These are phyloP conservation scores for Acromyrmex heyeri DNA, from an alignment of 1,140 invertebrate genomes.

Conservation along the genomic window DNA sequence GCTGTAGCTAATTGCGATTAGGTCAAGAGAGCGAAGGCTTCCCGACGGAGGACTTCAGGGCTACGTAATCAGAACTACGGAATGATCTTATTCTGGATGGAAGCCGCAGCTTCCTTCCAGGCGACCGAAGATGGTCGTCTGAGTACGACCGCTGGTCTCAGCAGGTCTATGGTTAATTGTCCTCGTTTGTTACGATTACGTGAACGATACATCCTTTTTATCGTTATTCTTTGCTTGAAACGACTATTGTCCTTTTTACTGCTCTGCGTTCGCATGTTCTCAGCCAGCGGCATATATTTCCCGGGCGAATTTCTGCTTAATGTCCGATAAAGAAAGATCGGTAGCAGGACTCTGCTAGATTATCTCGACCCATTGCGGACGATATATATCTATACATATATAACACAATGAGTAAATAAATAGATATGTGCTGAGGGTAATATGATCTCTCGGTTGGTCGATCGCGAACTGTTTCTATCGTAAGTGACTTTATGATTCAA, in stretches of 20 bases:
- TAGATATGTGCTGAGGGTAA: not conserved
- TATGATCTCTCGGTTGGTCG: conserved; percentile 14
- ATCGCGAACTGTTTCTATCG: conserved; percentile 28
- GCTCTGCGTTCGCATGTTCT: not conserved
- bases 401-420: conserved; percentile 21
- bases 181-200: conserved; percentile 77
- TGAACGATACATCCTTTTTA: conserved; percentile 77
- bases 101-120: conserved; percentile 70
- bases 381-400: conserved; percentile 1
- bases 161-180: conserved; percentile 76
- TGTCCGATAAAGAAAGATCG: conserved; percentile 69
- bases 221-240: conserved; percentile 52
- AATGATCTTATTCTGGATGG: conserved; percentile 82
- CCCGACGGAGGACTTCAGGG: conserved; percentile 74
- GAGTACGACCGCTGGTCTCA: conserved; percentile 72
- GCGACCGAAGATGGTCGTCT: conserved; percentile 50
- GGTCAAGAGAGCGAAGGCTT: conserved; percentile 69
- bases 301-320: conserved; percentile 57
- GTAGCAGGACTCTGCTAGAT: conserved; percentile 18
- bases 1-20: conserved; percentile 81
- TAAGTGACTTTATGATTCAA: conserved; percentile 39
- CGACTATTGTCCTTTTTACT: conserved; percentile 7
- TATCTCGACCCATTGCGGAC: conserved; percentile 28
- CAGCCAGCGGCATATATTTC: conserved; percentile 30
- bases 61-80: conserved; percentile 80